These are phyloP conservation scores for Paratilapia polleni DNA, from an alignment of 2,113 vertebrate genomes.

Conservation along the genomic window DNA sequence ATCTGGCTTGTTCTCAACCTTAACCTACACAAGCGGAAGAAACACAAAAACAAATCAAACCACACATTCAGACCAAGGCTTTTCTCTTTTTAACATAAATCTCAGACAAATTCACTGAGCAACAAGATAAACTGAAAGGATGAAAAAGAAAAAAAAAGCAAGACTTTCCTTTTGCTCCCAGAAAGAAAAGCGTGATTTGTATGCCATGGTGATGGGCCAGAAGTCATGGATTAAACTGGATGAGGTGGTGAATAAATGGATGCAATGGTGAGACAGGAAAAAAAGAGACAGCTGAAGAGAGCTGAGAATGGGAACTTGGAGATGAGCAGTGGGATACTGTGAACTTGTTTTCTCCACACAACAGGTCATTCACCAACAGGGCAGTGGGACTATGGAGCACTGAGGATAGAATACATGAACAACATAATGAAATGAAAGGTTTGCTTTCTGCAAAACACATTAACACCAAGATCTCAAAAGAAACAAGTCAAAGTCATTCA, in stretches of 20 bases:
- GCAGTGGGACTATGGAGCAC: conserved; percentile 52
- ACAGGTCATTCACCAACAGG: conserved; percentile 49
- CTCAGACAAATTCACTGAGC: background rate
- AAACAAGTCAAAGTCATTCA: background rate
- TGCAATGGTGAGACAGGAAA: conserved; percentile 25
- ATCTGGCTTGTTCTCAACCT: conserved; percentile 73
- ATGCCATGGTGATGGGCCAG: conserved; percentile 85
- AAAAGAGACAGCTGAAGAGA: conserved; percentile 5
- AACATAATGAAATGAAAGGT: conserved; percentile 32
- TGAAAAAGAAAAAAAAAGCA: conserved; percentile 43
- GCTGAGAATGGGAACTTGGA: conserved; percentile 28
- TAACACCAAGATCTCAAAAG: background rate
- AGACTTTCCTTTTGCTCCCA: conserved; percentile 98
- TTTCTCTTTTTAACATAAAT: background rate
- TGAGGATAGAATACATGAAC: conserved; percentile 56
- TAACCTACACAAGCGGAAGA: conserved; percentile 65
- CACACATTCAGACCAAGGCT: background rate
- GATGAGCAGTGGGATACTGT: conserved; percentile 4
- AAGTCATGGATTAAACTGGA: conserved; percentile 79
- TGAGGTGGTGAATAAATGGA: conserved; percentile 42
- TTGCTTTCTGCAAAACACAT: background rate
- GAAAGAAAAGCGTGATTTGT: conserved; percentile 95
- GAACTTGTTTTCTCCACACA: conserved; percentile 52
- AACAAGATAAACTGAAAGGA: conserved; percentile 7
- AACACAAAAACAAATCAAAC: conserved; percentile 59